Percentiles rank a stretch among this genome's conserved stretches.
These are phyloP conservation scores for Tragelaphus strepsiceros DNA, from an alignment of 2,113 vertebrate genomes.

Conservation along the genomic window DNA sequence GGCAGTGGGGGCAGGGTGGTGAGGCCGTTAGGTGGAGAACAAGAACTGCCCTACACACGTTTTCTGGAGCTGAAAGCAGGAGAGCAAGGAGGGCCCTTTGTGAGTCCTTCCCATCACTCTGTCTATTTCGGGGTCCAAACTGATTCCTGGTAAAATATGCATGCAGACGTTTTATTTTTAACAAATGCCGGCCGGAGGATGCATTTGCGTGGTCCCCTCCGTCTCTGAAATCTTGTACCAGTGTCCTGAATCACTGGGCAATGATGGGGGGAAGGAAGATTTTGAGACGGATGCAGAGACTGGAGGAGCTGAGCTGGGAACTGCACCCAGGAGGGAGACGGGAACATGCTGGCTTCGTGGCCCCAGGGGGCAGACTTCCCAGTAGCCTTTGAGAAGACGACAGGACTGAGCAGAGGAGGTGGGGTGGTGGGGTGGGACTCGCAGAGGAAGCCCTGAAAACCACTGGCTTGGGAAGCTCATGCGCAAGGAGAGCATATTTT, in stretches of 20 bases:
- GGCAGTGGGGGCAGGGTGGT: background rate
- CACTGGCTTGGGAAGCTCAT: background rate
- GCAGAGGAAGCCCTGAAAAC: background rate
- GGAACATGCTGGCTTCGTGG: accelerated
- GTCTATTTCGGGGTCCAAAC: background rate
- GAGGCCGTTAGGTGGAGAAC: background rate
- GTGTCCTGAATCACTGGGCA: background rate
- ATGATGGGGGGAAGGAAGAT: no score
- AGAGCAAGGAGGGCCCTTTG: background rate
- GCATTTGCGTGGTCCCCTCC: background rate
- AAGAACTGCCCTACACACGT: background rate
- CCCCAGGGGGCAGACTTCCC: no score
- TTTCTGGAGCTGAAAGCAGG: background rate
- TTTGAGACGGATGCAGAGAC: background rate
- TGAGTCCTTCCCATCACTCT: background rate
- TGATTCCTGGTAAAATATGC: background rate
- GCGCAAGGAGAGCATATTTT: background rate
- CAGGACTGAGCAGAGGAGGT: background rate
- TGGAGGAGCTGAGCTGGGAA: background rate
- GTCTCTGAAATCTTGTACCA: background rate
- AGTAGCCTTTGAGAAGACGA: accelerated
- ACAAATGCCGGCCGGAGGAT: background rate
- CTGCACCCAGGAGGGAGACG: accelerated
- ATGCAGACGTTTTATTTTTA: background rate
- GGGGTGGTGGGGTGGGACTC: accelerated